Evolutionary conservation across 2,113 vertebrate genomes (phyloP).

Genomic region (Phyllopteryx taeniolatus): DNA sequence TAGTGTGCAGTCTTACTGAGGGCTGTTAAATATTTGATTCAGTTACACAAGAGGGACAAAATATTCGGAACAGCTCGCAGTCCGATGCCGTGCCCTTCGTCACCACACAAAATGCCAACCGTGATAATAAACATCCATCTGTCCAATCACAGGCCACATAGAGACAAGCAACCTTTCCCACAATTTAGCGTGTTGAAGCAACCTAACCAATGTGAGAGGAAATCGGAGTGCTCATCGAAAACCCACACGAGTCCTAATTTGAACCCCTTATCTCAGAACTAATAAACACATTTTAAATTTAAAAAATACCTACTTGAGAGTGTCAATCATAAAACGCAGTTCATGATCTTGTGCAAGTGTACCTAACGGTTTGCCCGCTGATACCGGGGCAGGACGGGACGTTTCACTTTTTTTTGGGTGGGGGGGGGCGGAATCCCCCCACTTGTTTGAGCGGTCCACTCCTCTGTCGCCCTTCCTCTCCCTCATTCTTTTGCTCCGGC

Average conservation of each 20-base stretch:
- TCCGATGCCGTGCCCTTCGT: background rate
- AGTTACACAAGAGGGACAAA: background rate
- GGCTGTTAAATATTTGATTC: background rate
- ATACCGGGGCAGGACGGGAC: constrained; percentile 31
- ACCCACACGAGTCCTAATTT: too few relatives aligned
- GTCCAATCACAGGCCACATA: background rate
- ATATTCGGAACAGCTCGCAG: background rate
- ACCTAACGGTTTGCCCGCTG: background rate
- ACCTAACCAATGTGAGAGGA: too few relatives aligned
- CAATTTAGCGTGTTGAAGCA: background rate
- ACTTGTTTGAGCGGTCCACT: constrained; percentile 66
- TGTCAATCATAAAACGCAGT: too few relatives aligned
- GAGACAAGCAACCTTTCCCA: background rate
- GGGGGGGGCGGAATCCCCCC: constrained; percentile 77
- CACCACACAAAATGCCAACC: background rate
- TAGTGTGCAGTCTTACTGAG: background rate
- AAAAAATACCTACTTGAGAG: background rate
- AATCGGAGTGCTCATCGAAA: too few relatives aligned
- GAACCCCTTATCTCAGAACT: background rate
- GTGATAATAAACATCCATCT: background rate
- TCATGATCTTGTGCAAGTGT: background rate
- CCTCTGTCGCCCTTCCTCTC: constrained; percentile 41
- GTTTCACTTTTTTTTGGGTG: constrained; percentile 56
- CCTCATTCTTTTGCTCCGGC: constrained; percentile 61
- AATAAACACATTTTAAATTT: background rate